phyloP scores from a whole-genome alignment of 2,113 vertebrate species.

The Petromus typicus region DNA sequence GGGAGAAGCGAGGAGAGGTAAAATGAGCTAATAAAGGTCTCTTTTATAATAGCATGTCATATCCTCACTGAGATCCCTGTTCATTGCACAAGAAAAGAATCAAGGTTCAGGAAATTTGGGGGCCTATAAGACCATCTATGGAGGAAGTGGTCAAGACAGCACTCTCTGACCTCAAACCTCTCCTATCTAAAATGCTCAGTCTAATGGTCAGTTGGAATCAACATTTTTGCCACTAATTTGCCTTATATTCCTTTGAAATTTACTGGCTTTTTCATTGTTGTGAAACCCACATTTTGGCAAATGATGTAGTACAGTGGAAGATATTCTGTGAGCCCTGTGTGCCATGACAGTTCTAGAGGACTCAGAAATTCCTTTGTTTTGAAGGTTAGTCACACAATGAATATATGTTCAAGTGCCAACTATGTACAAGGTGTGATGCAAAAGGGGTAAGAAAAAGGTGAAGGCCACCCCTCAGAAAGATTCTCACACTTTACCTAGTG shows the following conservation, averaged over 20 bases:
- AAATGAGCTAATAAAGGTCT: background rate
- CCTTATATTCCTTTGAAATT: background rate
- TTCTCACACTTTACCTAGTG: background rate
- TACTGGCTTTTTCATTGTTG: background rate
- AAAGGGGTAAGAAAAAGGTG: background rate
- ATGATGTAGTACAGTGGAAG: background rate
- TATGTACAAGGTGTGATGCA: background rate
- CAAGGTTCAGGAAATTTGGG: background rate
- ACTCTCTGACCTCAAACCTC: background rate
- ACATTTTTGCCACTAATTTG: background rate
- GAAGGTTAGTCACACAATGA: background rate
- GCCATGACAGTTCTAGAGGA: background rate
- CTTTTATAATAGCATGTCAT: background rate
- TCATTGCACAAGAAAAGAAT: background rate
- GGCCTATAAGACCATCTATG: background rate
- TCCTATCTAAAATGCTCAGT: background rate
- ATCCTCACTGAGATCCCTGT: background rate
- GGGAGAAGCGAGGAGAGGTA: no score
- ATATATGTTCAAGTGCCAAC: background rate
- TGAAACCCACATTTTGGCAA: background rate
- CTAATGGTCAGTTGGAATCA: background rate
- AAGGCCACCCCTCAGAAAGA: background rate
- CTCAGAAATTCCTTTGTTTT: background rate
- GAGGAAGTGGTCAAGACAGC: background rate
- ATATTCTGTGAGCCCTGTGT: background rate